Evolutionary conservation across 2,113 vertebrate genomes (phyloP), one percentile per base, ranked within the genome.

Genomic region (Eretmodus cyanostictus): DNA sequence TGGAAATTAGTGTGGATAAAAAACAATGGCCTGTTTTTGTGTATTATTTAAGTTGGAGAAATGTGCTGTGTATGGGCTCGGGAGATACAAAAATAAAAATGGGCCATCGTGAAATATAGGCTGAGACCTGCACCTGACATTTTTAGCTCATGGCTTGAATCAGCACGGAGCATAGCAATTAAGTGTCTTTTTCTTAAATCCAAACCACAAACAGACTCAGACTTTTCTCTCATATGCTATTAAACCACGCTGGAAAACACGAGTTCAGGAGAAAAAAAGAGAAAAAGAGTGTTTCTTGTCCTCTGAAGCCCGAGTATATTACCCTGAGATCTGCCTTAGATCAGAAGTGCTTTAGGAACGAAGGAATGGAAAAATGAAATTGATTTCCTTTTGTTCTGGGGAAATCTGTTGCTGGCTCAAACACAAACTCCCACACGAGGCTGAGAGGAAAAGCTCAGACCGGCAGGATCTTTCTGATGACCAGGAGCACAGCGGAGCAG

Each of bases 321-420:
- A 81, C 89, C 76, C 83, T 38, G 71, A 85, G 86, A 91, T 87
- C 81, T 68, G 59, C 47, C 34, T 68, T 31, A 47, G 79, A 86
- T 57, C 45, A 59, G 76, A 84, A 4, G 55, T 13, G 83, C 79
- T 91, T 86, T 71, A 86, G 82, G 73, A 92, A 83, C 4, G 29
- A 93, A 79, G 63, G 55, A 45, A 83, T 85, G 80, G 66, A 82
- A 36, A 91, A 94, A 92, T 91, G 45, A 94, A 95, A 94, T 8
- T 38, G 85, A 92, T 93, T 93, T 94, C 86, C 81, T 90, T 85
- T 86, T 53, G 76, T 82, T 90, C 79, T 80, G 27, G 84, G 59
- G 68, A 91, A 92, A 79, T 90, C 61, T 47, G n/a, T 36, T 81
- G 53, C 61, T 34, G 89, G 80, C 87, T 89, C 82, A 78, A 91